A percentile compares a stretch with the other conserved stretches of the same genome.
These are phyloP conservation scores for Zaprionus capensis DNA, from an alignment of 1,140 invertebrate species.

Conservation along the genomic window DNA sequence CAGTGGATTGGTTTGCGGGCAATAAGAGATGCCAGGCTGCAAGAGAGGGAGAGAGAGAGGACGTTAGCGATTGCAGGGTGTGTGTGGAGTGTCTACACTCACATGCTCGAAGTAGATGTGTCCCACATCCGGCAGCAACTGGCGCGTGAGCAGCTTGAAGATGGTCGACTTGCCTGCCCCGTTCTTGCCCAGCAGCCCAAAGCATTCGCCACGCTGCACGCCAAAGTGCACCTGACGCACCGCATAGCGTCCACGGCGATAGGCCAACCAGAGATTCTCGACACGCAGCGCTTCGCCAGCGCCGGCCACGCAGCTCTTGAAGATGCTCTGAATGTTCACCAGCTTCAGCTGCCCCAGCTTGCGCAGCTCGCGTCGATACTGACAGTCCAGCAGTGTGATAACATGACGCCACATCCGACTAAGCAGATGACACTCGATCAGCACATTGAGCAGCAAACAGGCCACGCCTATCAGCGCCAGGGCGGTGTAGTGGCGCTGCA, in stretches of 20 bases:
- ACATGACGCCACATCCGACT: constrained; percentile 46
- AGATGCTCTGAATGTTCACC: constrained; percentile 64
- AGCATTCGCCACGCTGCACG: constrained; percentile 86
- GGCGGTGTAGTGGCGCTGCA: constrained; percentile 85
- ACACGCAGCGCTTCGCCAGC: constrained; percentile 64
- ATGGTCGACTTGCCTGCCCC: constrained; percentile 91
- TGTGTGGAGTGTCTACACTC: constrained; percentile 51
- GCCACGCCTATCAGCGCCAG: constrained; percentile 85
- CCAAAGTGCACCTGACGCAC: constrained; percentile 77
- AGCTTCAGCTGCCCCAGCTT: constrained; percentile 66
- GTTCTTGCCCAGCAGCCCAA: constrained; percentile 91
- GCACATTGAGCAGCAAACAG: constrained; percentile 86
- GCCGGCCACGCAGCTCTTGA: constrained; percentile 62
- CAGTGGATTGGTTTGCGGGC: constrained; percentile 93
- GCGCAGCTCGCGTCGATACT: constrained; percentile 49
- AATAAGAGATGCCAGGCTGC: constrained; percentile 87
- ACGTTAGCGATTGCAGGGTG: neutral
- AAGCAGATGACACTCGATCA: constrained; percentile 85
- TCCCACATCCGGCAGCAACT: constrained; percentile 86
- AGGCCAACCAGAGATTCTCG: constrained; percentile 73
- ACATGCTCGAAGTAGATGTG: constrained; percentile 84
- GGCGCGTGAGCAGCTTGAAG: constrained; percentile 90
- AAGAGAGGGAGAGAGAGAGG: neutral
- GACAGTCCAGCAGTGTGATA: constrained; percentile 46
- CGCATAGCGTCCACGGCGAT: constrained; percentile 66